Evolutionary conservation across 1,140 invertebrate species (phyloP).

Genomic region (Goniozus legneri): DNA sequence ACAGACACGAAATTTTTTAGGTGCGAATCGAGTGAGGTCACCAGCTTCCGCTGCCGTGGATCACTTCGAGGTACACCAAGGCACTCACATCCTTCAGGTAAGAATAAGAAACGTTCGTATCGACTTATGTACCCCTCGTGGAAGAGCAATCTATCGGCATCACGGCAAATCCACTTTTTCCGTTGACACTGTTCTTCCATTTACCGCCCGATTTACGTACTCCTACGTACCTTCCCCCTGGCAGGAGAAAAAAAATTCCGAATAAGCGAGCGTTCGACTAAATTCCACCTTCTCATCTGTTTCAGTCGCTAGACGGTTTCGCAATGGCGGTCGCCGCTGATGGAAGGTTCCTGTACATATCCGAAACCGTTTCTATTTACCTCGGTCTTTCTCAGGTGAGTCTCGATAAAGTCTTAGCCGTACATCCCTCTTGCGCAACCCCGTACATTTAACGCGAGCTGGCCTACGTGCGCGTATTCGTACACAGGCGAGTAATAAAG

Average conservation of each 20-base stretch:
- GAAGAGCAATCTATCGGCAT: neutral
- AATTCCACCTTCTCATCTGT: conserved; percentile 50
- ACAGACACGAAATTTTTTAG: too few relatives aligned
- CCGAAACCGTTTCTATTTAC: conserved; percentile 98
- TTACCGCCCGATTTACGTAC: too few relatives aligned
- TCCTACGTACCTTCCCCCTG: too few relatives aligned
- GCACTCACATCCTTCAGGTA: conserved; percentile 95
- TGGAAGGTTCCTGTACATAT: conserved; percentile 96
- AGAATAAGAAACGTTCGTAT: conserved; percentile 14
- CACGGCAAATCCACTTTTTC: neutral
- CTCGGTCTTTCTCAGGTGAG: conserved; percentile 95
- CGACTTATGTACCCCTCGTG: neutral
- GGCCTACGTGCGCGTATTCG: too few relatives aligned
- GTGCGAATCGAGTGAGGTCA: conserved; percentile 65
- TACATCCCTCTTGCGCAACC: too few relatives aligned
- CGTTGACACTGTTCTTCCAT: conserved; percentile 15
- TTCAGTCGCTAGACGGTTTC: conserved; percentile 93
- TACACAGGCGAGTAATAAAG: neutral
- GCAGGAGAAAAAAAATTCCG: too few relatives aligned
- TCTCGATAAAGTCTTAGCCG: too few relatives aligned
- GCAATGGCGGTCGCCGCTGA: conserved; percentile 91
- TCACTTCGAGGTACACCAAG: conserved; percentile 93
- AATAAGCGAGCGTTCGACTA: neutral
- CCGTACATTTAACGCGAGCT: too few relatives aligned
- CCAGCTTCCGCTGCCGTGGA: conserved; percentile 70